Evolutionary conservation across 1,140 invertebrate species (phyloP).

Genomic region (Drosophila guanche): DNA sequence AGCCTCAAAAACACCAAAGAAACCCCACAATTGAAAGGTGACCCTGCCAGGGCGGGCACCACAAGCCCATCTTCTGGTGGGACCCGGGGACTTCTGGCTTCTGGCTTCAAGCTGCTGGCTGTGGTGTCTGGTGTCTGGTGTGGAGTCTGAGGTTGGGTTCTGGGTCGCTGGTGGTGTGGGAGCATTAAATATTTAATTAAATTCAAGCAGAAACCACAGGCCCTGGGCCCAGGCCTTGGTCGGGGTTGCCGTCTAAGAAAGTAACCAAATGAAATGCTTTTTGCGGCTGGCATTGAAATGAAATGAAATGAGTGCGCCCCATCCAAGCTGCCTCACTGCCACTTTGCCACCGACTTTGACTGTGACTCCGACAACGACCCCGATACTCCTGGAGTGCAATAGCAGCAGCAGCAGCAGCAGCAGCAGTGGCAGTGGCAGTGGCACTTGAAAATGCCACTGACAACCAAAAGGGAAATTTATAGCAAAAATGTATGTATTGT

Average conservation of each 20-base stretch:
- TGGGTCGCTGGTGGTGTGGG: constrained; percentile 1
- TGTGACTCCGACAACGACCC: constrained; percentile 17
- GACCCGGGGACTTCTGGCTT: neutral
- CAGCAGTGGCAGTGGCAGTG: neutral
- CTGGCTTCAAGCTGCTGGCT: constrained; percentile 8
- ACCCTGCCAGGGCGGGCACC: too few species aligned
- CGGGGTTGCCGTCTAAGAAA: constrained; percentile 47
- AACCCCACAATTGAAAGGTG: too few species aligned
- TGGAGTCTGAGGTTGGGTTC: too few species aligned
- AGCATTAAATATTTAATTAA: constrained; percentile 79
- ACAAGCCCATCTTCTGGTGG: too few species aligned
- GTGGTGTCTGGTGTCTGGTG: constrained; percentile 4
- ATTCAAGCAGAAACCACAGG: constrained; percentile 67
- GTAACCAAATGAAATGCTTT: constrained; percentile 75
- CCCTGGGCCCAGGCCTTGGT: constrained; percentile 8
- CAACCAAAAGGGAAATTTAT: constrained; percentile 79
- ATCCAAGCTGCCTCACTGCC: neutral
- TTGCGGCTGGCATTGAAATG: constrained; percentile 76
- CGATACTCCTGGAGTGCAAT: constrained; percentile 26
- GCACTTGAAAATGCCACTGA: constrained; percentile 78
- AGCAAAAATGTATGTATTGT: constrained; percentile 72
- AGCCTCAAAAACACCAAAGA: too few species aligned
- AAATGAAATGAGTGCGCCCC: constrained; percentile 40
- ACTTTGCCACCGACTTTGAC: constrained; percentile 2
- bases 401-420: neutral